phyloP scores from a whole-genome alignment of 1,140 invertebrate genomes.

The Pomacea maculata region DNA sequence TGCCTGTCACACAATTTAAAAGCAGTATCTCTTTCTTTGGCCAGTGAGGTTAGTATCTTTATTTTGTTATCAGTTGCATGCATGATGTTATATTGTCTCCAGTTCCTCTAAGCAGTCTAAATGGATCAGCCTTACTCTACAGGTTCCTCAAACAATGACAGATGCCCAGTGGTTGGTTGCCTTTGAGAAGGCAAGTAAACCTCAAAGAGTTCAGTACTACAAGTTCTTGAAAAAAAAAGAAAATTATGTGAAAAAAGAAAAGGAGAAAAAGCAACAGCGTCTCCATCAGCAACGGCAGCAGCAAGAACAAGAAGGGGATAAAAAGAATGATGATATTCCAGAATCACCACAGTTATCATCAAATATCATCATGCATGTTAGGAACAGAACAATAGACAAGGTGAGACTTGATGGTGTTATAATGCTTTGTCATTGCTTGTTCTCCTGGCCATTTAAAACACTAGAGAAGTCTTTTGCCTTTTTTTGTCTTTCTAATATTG shows the following conservation, averaged over 20 bases:
- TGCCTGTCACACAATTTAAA: too few species aligned
- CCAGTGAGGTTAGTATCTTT: too few species aligned
- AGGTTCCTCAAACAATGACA: constrained; percentile 30
- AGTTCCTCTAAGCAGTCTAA: background rate
- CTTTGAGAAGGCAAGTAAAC: background rate
- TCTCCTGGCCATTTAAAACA: too few species aligned
- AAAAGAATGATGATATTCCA: background rate
- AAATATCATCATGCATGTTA: constrained; percentile 18
- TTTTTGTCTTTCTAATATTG: too few species aligned
- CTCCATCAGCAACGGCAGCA: constrained; percentile 1
- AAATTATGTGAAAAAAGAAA: constrained; percentile 2
- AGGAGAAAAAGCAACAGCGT: background rate
- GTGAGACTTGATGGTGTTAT: background rate
- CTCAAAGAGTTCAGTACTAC: constrained; percentile 7
- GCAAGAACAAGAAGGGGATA: constrained; percentile 11
- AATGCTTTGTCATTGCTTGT: too few species aligned
- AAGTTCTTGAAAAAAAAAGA: constrained; percentile 16
- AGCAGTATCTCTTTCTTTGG: too few species aligned
- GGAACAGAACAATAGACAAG: constrained; percentile 14
- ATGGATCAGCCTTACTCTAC: background rate
- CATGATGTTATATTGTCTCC: background rate
- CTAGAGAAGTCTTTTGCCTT: too few species aligned
- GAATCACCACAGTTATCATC: background rate
- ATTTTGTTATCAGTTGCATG: background rate
- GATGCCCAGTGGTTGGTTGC: constrained; percentile 24